Evolutionary conservation across 1,140 invertebrate species (phyloP), one percentile per base, ranked within the genome.

Genomic region (Pentalonia nigronervosa): DNA sequence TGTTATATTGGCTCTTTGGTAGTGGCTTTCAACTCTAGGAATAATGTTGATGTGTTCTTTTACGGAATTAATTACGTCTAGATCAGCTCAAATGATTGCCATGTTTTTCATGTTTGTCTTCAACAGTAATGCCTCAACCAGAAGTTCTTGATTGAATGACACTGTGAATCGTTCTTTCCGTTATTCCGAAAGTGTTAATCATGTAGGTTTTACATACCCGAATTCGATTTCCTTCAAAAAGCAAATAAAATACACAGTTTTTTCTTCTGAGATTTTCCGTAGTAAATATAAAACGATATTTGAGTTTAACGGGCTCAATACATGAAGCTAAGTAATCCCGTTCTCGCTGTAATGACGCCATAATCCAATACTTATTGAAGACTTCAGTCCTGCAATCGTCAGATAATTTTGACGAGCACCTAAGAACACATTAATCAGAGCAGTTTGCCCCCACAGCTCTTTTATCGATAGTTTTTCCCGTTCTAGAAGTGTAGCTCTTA

Each of bases 11-110:
- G 56, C 90, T 45, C 94, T 30, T 41, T 48, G 53, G 76, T 94
- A 94, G 83, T 94, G 94, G 25, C 88, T 94, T 86, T 94, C 94
- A 36, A 94, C 93, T 93, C 76, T 87, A 25, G 89, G 81, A 23
- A 94, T 93, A 93, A 87, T 93, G 41, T 94, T 94, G 50, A 94
- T 94, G 83, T 94, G 94, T 36, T 83, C 47, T 88, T 87, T 48
- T 34, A 94, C 90, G 41, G 88, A 48, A 84, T 94, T 50, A 81
- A 90, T 93, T 50, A 94, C 83, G 53, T 92, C 60, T 93, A 47
- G 41, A 41, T 89, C 36, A 50, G 93, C 41, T 90, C 20, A 81
- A 83, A 53, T 94, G 88, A 45, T 93, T 94, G n/a, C 91, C 90
- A 93, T 94, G 93, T 90, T 94, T 94, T 48, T 91, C 94, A 14